Evolutionary conservation across 2,888 invertebrate species (phyloP).

Genomic region (Brachyptera putata): DNA sequence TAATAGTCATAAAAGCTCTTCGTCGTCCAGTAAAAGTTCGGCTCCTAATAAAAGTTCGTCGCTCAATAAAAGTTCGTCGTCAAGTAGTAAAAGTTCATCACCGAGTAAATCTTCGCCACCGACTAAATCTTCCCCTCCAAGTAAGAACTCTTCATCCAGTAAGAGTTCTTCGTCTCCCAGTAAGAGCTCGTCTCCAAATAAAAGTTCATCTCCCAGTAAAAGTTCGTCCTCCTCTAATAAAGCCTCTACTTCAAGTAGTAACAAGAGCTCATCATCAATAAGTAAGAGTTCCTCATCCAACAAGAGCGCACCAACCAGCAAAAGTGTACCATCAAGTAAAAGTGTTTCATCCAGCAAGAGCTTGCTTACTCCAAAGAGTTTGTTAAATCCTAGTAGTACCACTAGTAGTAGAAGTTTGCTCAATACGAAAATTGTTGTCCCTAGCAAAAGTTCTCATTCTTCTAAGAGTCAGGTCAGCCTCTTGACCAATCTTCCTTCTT

Average conservation of each 20-base stretch:
- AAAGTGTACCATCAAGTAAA: constrained; percentile 2
- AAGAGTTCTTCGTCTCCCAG: background rate
- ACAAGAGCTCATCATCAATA: constrained; percentile 8
- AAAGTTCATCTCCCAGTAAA: background rate
- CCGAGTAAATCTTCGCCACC: background rate
- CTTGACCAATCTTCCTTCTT: background rate
- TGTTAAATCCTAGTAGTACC: background rate
- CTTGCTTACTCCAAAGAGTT: background rate
- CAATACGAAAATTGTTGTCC: background rate
- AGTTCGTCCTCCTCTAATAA: background rate
- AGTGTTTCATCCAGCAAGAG: background rate
- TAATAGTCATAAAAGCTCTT: background rate
- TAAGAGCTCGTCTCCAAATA: background rate
- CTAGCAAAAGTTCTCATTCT: background rate
- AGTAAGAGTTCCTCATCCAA: background rate
- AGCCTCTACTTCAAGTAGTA: background rate
- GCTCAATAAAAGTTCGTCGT: background rate
- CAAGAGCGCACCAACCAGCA: background rate
- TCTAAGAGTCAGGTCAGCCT: background rate
- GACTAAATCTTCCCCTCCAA: background rate
- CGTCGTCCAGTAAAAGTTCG: background rate
- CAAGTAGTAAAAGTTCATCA: background rate
- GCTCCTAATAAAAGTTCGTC: background rate
- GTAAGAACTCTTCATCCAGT: background rate
- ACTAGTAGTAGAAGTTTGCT: background rate